These are phyloP conservation scores for Cygnus buccinator DNA, from an alignment of 2,113 vertebrate species.

Conservation along the genomic window DNA sequence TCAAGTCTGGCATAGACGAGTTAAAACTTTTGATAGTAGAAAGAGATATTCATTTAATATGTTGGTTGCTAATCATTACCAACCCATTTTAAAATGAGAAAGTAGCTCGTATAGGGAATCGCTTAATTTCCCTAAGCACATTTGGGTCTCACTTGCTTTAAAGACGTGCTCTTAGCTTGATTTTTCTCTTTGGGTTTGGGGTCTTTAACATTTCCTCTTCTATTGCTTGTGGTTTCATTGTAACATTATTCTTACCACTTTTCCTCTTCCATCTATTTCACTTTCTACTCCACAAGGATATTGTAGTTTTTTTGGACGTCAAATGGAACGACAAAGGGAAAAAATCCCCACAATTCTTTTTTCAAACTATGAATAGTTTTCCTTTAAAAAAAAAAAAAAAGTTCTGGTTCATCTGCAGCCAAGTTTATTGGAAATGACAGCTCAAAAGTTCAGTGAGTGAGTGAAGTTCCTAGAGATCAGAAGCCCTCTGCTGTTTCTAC, in stretches of 20 bases:
- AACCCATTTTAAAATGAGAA: constrained; percentile 65
- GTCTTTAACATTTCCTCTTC: constrained; percentile 73
- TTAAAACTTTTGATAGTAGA: constrained; percentile 63
- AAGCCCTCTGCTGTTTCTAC: constrained; percentile 73
- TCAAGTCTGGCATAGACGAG: constrained; percentile 52
- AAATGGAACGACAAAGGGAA: constrained; percentile 72
- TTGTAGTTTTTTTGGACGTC: constrained; percentile 71
- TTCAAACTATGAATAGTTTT: constrained; percentile 74
- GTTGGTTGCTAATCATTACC: constrained; percentile 63
- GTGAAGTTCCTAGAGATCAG: constrained; percentile 75
- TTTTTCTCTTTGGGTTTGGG: constrained; percentile 73
- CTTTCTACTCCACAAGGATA: constrained; percentile 72
- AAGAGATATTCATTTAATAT: constrained; percentile 61
- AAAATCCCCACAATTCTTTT: constrained; percentile 72
- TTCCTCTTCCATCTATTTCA: constrained; percentile 71
- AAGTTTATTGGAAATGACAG: constrained; percentile 75
- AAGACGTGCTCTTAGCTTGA: constrained; percentile 52
- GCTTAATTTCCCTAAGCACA: constrained; percentile 68
- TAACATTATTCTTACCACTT: constrained; percentile 70
- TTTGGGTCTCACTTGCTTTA: constrained; percentile 66
- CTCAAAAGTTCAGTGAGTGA: constrained; percentile 76
- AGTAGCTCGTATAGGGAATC: constrained; percentile 49
- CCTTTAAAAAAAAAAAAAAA: constrained; percentile 46
- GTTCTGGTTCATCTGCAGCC: constrained; percentile 76
- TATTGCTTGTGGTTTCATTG: constrained; percentile 75